Evolutionary conservation across 2,888 invertebrate genomes (phyloP), one percentile per base, ranked within the genome.

Genomic region (Agonum fuliginosum): DNA sequence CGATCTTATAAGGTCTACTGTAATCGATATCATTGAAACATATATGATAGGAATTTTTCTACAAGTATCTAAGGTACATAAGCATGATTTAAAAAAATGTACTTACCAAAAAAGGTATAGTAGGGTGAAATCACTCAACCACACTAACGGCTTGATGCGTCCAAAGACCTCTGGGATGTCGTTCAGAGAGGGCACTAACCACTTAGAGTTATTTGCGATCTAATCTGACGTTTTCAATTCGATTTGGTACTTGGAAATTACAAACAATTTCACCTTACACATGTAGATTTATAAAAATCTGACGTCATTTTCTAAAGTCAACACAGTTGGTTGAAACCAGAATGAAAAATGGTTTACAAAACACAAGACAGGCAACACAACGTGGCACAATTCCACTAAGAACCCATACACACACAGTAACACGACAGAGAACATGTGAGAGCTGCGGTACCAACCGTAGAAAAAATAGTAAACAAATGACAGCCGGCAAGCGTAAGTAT

Each of bases 291-390:
- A 73, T 73, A 73, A 19, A 54, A 75, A 75, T 34, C 67, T 75
- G 67, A 75, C 75, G 67, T 75, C 75, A 75, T 75, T 75, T 67
- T 51, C 58, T 73, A 67, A 67, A 75, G 75, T 75, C 67, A 75
- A 67, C 75, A 75, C 51, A 67, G 67, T 62, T 73, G 54, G 58
- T 62, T 19, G 62, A 73, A 72, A 72, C 34, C 17, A 8, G 58
- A 62, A 62, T 62, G 58, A 62, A 62, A 73, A 58, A 73, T 73
- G 73, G 34, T 75, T 75, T 67, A 67, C 67, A 67, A 67, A 75
- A 48, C 41, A 48, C 75, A 75, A 48, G 46, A 34, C 34, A 34
- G 48, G 22, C 67, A 75, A 75, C 75, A 48, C 27, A 67, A 67
- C 67, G 65, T 75, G 65, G 67, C 51, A 67, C 65, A 65, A 75